Evolutionary conservation across 2,888 invertebrate genomes (phyloP).

Genomic region (Callyntrura sp.): DNA sequence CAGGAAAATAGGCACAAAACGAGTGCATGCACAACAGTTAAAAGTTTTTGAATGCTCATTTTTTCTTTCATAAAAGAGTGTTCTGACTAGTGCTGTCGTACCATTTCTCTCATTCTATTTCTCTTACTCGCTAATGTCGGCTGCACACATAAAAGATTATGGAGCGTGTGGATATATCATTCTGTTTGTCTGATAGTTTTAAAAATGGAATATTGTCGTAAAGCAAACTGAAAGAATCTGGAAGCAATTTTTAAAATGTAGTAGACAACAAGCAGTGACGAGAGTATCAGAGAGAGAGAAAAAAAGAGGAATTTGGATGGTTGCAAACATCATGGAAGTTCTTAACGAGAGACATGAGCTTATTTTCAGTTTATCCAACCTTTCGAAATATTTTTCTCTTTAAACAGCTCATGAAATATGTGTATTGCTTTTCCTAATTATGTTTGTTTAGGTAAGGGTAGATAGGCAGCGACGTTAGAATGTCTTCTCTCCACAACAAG

Average conservation of each 20-base stretch:
- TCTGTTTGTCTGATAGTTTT: conserved; percentile 49
- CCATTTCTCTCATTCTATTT: conserved; percentile 1
- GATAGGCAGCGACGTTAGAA: conserved; percentile 67
- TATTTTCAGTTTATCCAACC: conserved; percentile 79
- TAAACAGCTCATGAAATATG: conserved; percentile 77
- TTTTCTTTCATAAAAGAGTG: conserved; percentile 44
- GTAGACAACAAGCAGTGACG: conserved; percentile 32
- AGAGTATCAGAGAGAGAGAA: conserved; percentile 25
- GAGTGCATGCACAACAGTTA: conserved; percentile 33
- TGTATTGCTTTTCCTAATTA: conserved; percentile 76
- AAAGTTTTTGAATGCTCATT: conserved; percentile 42
- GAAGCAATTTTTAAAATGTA: conserved; percentile 76
- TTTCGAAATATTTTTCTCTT: conserved; percentile 78
- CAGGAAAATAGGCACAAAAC: conserved; percentile 6
- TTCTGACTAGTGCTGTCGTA: neutral
- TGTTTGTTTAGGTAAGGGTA: conserved; percentile 78
- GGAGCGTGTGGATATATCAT: conserved; percentile 63
- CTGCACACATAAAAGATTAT: conserved; percentile 68
- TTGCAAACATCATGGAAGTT: conserved; percentile 63
- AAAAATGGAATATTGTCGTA: conserved; percentile 62
- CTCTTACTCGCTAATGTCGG: neutral
- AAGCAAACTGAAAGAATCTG: conserved; percentile 69
- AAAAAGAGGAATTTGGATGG: conserved; percentile 34
- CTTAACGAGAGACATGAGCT: conserved; percentile 78
- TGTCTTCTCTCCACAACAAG: conserved; percentile 49